Evolutionary conservation across 2,888 invertebrate genomes (phyloP), one percentile per base, ranked within the genome.

Genomic region (Xestoiulus laeticollis): DNA sequence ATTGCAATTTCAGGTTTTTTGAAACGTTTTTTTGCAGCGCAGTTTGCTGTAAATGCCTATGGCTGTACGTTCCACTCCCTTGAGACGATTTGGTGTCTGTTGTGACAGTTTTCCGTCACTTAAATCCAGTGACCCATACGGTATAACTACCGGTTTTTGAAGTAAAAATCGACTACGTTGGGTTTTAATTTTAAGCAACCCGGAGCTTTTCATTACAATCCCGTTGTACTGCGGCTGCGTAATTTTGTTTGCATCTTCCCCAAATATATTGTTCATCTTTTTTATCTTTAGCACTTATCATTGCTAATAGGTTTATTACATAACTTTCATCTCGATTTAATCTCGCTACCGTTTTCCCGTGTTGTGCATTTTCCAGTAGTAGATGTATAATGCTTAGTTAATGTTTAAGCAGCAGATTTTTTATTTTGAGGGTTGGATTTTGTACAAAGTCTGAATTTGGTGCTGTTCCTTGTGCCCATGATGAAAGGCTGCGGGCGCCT

Each of bases 361-460:
- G 78, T 78, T 26, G 78, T 78, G 78, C 30, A 78, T 78, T 78
- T 14, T 78, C 30, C 22, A 68, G 30, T 30, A 78, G 12, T 78
- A 78, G 78, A 78, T 78, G 68, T 68, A 78, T 78, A 26, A 78
- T 78, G 78, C 78, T 78, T 78, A 78, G 30, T 78, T 78, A 30
- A 30, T 26, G 30, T 78, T 78, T 78, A 78, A 78, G 78, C 78
- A 78, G 26, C 78, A 78, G 14, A n/a, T n/a, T 30, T 78, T 78
- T 78, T 78, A 78, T 78, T 78, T 78, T 2, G 78, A 78, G 78
- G 78, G 1, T 78, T 30, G 30, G 30, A 78, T 30, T 78, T 78
- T 78, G 30, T 78, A 78, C 78, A 78, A 30, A 78, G 78, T 30
- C 10, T 12, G 30, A 48, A 14, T 14, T 78, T 78, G 1, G 30